These are phyloP conservation scores for Pipra filicauda DNA, from an alignment of 2,113 vertebrate genomes.

Conservation along the genomic window DNA sequence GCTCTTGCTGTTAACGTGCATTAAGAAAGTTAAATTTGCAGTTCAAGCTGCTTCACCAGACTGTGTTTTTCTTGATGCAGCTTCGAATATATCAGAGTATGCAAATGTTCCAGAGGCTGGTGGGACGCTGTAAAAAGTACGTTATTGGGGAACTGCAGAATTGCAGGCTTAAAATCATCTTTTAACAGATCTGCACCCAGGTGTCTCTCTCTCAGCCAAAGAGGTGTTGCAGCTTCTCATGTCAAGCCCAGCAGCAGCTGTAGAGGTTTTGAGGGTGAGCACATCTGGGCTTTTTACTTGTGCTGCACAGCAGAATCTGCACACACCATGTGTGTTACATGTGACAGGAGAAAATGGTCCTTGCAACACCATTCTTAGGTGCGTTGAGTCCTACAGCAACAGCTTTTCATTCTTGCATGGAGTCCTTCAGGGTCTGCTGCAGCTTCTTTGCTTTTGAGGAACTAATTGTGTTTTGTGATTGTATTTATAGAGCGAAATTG, in stretches of 20 bases:
- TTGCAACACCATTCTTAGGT: neutral
- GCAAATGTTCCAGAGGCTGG: constrained; percentile 7
- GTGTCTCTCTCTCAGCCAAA: neutral
- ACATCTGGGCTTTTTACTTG: neutral
- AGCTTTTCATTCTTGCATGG: neutral
- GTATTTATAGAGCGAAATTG: neutral
- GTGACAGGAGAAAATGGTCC: neutral
- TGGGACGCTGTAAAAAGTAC: neutral
- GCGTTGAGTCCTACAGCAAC: neutral
- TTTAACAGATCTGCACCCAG: neutral
- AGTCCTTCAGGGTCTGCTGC: neutral
- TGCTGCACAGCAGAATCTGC: rapidly evolving
- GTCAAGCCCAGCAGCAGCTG: neutral
- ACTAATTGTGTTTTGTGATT: neutral
- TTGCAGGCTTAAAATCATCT: neutral
- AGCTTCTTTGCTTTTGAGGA: neutral
- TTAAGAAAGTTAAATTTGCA: constrained; percentile 31
- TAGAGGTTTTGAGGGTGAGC: neutral
- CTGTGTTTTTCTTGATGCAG: constrained; percentile 20
- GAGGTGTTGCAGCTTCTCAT: neutral
- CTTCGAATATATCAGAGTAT: neutral
- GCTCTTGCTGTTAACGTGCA: neutral
- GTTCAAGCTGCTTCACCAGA: constrained; percentile 38
- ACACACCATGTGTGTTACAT: neutral
- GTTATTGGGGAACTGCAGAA: neutral